A percentile compares a stretch with the other conserved stretches of the same genome.
These are phyloP conservation scores for Dolichotis patagonum DNA, from an alignment of 2,113 vertebrate genomes.

Conservation along the genomic window DNA sequence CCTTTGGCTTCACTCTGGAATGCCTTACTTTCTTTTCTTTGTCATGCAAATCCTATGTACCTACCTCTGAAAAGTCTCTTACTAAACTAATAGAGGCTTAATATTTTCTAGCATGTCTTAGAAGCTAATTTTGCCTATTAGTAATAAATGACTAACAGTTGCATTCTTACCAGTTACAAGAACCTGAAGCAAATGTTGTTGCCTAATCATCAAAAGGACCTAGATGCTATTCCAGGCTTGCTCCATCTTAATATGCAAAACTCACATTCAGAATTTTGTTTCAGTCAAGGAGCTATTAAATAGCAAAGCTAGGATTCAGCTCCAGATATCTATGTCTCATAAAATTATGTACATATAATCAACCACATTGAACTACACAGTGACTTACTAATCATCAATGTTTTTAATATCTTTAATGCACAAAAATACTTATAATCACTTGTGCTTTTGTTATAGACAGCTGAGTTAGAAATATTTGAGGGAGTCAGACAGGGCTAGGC, in stretches of 20 bases:
- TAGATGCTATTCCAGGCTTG: not conserved
- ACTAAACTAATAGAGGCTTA: not conserved
- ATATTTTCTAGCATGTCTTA: not conserved
- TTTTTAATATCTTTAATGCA: not conserved
- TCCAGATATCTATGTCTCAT: not conserved
- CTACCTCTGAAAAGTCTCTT: not conserved
- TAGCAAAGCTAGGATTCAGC: not conserved
- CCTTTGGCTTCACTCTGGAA: not conserved
- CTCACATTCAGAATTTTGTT: not conserved
- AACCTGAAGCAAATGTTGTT: not conserved
- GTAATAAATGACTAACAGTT: not conserved
- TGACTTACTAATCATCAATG: not conserved
- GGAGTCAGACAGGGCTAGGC: no score
- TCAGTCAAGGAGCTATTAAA: not conserved
- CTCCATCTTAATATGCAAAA: not conserved
- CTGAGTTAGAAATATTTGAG: no score
- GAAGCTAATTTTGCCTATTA: not conserved
- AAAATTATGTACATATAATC: not conserved
- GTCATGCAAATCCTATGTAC: not conserved
- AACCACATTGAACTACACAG: not conserved
- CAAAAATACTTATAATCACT: not conserved
- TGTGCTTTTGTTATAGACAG: not conserved
- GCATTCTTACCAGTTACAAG: not conserved
- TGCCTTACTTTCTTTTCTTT: not conserved
- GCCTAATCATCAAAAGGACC: not conserved